Percentiles rank a stretch among this genome's conserved stretches.
phyloP scores from a whole-genome alignment of 2,797 vertebrate genomes.

The Zonotrichia albicollis region DNA sequence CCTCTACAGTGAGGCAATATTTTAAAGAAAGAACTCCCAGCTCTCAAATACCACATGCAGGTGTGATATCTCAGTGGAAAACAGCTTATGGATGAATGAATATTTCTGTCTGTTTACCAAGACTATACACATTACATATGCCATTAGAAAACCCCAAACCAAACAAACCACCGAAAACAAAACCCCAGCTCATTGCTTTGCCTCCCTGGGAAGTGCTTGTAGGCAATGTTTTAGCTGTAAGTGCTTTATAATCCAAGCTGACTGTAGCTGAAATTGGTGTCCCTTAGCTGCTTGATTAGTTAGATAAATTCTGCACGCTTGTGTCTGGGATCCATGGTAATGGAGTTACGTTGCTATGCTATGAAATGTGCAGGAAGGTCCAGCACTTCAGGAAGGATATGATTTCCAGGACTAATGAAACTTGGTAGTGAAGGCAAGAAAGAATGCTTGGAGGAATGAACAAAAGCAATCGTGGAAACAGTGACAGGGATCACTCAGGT shows the following conservation, averaged over 20 bases:
- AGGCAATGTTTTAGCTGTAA: neutral
- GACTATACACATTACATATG: neutral
- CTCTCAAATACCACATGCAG: neutral
- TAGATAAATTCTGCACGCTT: slow-evolving; percentile 38
- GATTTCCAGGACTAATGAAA: slow-evolving; percentile 28
- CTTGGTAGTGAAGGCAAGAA: neutral
- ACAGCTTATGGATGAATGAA: neutral
- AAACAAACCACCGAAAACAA: neutral
- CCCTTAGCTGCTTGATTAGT: slow-evolving; percentile 11
- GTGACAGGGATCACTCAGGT: neutral
- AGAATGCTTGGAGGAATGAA: neutral
- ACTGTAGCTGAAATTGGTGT: slow-evolving; percentile 29
- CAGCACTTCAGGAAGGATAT: neutral
- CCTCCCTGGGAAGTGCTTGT: neutral
- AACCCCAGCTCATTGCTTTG: neutral
- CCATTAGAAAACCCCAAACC: neutral
- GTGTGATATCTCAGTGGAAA: slow-evolving; percentile 12
- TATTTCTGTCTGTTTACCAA: slow-evolving; percentile 8
- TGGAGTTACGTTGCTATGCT: slow-evolving; percentile 61
- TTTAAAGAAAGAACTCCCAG: slow-evolving; percentile 4
- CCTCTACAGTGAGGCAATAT: neutral
- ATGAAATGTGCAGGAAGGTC: slow-evolving; percentile 24
- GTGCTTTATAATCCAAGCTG: neutral
- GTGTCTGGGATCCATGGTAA: slow-evolving; percentile 64
- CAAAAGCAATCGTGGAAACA: neutral